Percentiles rank a stretch among this genome's conserved stretches.
These are phyloP conservation scores for Lasioglossum morio DNA, from an alignment of 2,888 invertebrate genomes.

Conservation along the genomic window DNA sequence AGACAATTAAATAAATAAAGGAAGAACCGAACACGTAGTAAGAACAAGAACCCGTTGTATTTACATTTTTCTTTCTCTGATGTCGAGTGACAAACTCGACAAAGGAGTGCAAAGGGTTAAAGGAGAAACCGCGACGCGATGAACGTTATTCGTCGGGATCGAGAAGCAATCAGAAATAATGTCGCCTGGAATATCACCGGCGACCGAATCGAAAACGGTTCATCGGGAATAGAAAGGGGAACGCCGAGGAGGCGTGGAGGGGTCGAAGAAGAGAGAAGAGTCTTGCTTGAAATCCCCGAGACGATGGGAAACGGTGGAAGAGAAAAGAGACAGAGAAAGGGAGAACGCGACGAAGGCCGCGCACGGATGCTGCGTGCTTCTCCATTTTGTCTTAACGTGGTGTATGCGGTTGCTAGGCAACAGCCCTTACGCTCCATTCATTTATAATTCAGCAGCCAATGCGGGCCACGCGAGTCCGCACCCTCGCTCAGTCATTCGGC, in stretches of 20 bases:
- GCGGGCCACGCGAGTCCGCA: slow-evolving; percentile 84
- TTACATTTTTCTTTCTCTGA: too few species aligned
- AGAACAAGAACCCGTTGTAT: too few species aligned
- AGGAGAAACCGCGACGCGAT: neutral
- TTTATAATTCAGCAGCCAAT: slow-evolving; percentile 85
- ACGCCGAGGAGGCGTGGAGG: neutral
- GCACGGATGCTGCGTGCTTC: slow-evolving; percentile 78
- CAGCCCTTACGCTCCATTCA: slow-evolving; percentile 85
- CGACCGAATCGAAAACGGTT: slow-evolving; percentile 33
- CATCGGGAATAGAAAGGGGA: neutral
- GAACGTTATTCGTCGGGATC: neutral
- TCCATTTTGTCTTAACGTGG: slow-evolving; percentile 85
- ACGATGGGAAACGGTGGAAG: slow-evolving; percentile 36
- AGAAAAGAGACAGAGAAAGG: slow-evolving; percentile 50
- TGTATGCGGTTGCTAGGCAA: slow-evolving; percentile 84
- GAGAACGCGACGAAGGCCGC: slow-evolving; percentile 62
- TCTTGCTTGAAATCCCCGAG: slow-evolving; percentile 52
- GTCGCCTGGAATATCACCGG: slow-evolving; percentile 32
- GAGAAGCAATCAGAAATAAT: slow-evolving; percentile 35
- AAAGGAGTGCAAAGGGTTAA: neutral
- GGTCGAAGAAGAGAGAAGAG: slow-evolving; percentile 20
- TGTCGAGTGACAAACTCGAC: too few species aligned
- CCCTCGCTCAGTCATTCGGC: slow-evolving; percentile 78
- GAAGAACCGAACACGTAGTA: too few species aligned
- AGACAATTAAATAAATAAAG: too few species aligned